These are phyloP conservation scores for Danaus chrysippus DNA, from an alignment of 2,888 invertebrate species.

Conservation along the genomic window DNA sequence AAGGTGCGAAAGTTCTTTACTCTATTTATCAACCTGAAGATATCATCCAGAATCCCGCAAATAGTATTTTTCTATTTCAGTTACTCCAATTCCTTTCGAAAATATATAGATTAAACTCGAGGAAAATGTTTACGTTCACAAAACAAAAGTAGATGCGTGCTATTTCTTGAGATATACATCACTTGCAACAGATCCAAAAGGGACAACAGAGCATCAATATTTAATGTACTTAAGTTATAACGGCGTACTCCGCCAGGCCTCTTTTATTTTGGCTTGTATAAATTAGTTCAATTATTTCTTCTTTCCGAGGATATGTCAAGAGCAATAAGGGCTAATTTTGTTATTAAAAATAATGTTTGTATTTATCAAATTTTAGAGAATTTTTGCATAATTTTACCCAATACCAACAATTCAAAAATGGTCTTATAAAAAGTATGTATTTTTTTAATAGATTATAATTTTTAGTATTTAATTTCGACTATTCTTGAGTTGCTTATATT, in stretches of 20 bases:
- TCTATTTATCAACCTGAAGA: too few species aligned
- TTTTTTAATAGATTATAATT: too few species aligned
- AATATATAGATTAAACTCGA: too few species aligned
- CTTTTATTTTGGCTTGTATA: slow-evolving; percentile 12
- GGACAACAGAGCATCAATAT: slow-evolving; percentile 14
- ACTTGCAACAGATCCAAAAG: slow-evolving; percentile 12
- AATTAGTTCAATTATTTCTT: slow-evolving; percentile 7
- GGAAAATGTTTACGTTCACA: not conserved
- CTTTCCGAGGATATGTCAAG: slow-evolving; percentile 1
- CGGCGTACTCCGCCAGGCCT: slow-evolving; percentile 10
- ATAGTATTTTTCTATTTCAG: too few species aligned
- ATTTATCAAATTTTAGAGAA: not conserved
- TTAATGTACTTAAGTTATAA: slow-evolving; percentile 13
- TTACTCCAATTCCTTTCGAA: too few species aligned
- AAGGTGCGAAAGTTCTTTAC: too few species aligned
- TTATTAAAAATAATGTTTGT: slow-evolving; percentile 2
- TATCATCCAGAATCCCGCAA: too few species aligned
- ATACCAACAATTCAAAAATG: too few species aligned
- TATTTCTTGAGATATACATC: slow-evolving; percentile 5
- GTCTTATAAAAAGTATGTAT: too few species aligned
- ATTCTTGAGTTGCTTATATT: too few species aligned
- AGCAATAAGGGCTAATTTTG: not conserved
- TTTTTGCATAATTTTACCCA: too few species aligned
- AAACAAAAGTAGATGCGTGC: not conserved
- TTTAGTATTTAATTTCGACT: too few species aligned